Percentiles rank a stretch among this genome's conserved stretches.
These are phyloP conservation scores for Folsomia manolachei DNA, from an alignment of 2,888 invertebrate genomes.

Conservation along the genomic window DNA sequence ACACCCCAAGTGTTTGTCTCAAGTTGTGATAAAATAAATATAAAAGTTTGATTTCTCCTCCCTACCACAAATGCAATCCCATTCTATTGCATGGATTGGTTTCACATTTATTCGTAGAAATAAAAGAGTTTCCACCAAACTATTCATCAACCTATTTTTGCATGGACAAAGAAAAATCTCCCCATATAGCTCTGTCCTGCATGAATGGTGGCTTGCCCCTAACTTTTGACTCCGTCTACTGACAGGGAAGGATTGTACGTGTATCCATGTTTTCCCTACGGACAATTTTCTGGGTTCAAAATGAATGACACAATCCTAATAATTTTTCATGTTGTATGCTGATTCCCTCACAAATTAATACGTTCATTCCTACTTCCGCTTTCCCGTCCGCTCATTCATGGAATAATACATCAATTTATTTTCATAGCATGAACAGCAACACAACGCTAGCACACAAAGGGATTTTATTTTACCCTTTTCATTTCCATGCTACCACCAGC, in stretches of 20 bases:
- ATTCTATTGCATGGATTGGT: too few relatives aligned
- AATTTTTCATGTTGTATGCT: background rate
- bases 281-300: background rate
- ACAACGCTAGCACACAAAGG: too few relatives aligned
- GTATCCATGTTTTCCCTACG: background rate
- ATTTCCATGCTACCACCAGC: background rate
- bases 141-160: background rate
- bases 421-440: background rate
- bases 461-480: background rate
- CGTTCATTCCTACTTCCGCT: too few relatives aligned
- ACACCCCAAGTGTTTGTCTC: too few relatives aligned
- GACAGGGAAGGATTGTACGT: background rate
- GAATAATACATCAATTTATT: constrained; percentile 4
- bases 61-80: background rate
- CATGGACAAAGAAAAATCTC: background rate
- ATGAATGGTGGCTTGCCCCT: background rate
- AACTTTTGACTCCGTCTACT: background rate
- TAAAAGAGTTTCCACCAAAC: background rate
- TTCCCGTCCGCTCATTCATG: too few relatives aligned
- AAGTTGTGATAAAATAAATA: too few relatives aligned
- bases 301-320: constrained; percentile 3
- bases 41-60: too few relatives aligned
- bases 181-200: too few relatives aligned
- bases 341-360: background rate
- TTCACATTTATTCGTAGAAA: background rate